phyloP scores from a whole-genome alignment of 2,113 vertebrate genomes.

The Sander vitreus region DNA sequence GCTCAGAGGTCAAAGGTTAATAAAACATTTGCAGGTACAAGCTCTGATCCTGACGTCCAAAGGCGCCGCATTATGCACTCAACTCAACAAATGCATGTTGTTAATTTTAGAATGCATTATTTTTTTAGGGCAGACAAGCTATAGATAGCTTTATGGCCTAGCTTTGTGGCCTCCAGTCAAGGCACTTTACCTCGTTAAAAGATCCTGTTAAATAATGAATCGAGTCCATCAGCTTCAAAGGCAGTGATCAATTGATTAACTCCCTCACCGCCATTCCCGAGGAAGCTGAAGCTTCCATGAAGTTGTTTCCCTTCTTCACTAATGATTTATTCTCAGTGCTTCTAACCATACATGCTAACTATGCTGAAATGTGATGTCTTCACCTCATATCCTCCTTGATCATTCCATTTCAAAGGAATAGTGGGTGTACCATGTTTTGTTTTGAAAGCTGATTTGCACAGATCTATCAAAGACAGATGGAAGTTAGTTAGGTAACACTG shows the following conservation, averaged over 20 bases:
- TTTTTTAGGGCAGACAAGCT: constrained; percentile 38
- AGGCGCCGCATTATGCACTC: constrained; percentile 10
- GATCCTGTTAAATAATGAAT: constrained; percentile 80
- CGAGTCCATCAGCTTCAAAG: constrained; percentile 73
- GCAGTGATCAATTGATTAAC: constrained; percentile 67
- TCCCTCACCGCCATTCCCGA: constrained; percentile 25
- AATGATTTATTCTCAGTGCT: constrained; percentile 48
- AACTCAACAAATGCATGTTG: constrained; percentile 48
- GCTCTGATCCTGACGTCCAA: constrained; percentile 47
- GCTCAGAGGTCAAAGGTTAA: constrained; percentile 51
- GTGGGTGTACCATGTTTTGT: constrained; percentile 10
- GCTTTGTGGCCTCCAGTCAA: constrained; percentile 61
- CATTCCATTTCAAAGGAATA: constrained; percentile 39
- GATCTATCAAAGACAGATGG: constrained; percentile 28
- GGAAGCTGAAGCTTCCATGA: constrained; percentile 55
- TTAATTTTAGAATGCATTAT: constrained; percentile 69
- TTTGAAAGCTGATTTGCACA: constrained; percentile 38
- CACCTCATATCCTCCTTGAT: constrained; percentile 26
- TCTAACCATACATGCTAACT: constrained; percentile 46
- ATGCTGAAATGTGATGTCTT: constrained; percentile 35
- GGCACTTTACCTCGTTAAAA: constrained; percentile 75
- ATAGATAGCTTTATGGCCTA: constrained; percentile 64
- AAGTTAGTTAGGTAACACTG: constrained; percentile 15
- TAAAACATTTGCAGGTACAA: constrained; percentile 62
- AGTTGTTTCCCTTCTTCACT: constrained; percentile 36